Evolutionary conservation across 1,140 invertebrate species (phyloP).

Genomic region (Panonychus citri): DNA sequence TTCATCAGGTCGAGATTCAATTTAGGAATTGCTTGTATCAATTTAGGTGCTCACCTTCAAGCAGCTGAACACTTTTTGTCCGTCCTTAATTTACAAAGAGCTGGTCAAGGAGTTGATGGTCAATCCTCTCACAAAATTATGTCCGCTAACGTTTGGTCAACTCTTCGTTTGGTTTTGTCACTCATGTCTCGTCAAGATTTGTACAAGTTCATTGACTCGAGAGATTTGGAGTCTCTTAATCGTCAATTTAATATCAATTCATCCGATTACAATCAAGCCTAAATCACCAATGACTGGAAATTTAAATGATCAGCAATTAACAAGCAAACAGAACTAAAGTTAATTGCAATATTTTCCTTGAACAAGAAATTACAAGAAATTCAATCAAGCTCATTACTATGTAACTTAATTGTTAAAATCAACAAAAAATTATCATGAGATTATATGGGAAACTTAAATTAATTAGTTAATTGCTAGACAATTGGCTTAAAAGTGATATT

Average conservation of each 20-base stretch:
- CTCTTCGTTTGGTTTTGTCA: conserved; percentile 64
- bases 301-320: no score
- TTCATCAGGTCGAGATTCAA: conserved; percentile 93
- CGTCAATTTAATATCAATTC: conserved; percentile 21
- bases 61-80: conserved; percentile 82
- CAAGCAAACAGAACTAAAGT: no score
- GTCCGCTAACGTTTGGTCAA: conserved; percentile 87
- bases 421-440: no score
- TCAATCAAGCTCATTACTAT: no score
- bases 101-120: conserved; percentile 31
- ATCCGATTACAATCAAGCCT: not conserved
- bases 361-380: no score
- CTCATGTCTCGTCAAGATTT: conserved; percentile 60
- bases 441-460: no score
- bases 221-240: conserved; percentile 25
- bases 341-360: no score
- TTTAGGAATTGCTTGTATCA: conserved; percentile 90
- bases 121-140: conserved; percentile 28
- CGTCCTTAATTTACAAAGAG: conserved; percentile 73
- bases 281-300: no score
- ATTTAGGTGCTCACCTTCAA: conserved; percentile 78
- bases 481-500: no score
- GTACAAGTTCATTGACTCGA: conserved; percentile 43
- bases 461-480: no score
- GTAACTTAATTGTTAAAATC: no score